Percentiles rank a stretch among this genome's conserved stretches.
These are phyloP conservation scores for Microctenopoma stevenorrisi DNA, from an alignment of 2,797 vertebrate species.

Conservation along the genomic window DNA sequence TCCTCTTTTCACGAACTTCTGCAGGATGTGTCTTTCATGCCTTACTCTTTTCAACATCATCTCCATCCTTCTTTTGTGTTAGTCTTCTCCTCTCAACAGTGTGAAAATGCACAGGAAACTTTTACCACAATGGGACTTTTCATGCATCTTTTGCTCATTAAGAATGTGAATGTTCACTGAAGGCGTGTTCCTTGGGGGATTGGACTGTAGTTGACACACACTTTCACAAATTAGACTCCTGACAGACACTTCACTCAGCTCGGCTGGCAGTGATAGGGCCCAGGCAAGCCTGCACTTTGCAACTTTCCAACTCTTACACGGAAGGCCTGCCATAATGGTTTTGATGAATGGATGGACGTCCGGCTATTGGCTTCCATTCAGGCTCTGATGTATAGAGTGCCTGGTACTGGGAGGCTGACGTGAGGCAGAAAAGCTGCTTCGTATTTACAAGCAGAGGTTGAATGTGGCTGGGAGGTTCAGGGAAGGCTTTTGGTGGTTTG, in stretches of 20 bases:
- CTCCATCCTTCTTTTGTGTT: constrained; percentile 79
- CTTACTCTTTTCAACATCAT: constrained; percentile 64
- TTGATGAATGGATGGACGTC: constrained; percentile 66
- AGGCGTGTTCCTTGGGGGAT: constrained; percentile 29
- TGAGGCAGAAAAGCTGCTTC: constrained; percentile 71
- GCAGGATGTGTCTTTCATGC: constrained; percentile 79
- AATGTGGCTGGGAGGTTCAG: constrained; percentile 52
- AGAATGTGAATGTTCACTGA: constrained; percentile 42
- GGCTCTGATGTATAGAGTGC: constrained; percentile 66
- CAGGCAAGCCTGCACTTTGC: constrained; percentile 57
- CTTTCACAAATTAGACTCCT: constrained; percentile 50
- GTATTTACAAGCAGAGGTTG: constrained; percentile 61
- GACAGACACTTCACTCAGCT: constrained; percentile 52
- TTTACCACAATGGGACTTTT: constrained; percentile 67
- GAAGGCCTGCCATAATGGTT: constrained; percentile 57
- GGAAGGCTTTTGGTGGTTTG: constrained; percentile 56
- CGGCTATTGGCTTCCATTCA: constrained; percentile 50
- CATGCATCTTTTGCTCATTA: constrained; percentile 66
- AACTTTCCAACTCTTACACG: constrained; percentile 54
- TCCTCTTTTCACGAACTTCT: constrained; percentile 70
- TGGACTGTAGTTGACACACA: constrained; percentile 26
- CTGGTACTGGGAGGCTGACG: constrained; percentile 55
- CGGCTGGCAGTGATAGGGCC: constrained; percentile 47
- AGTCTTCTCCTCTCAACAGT: constrained; percentile 61
- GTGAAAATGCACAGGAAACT: constrained; percentile 74